A percentile compares a stretch with the other conserved stretches of the same genome.
Conservation (phyloP, 2,113 vertebrate genomes). For the Pampusana beccarii region DNA sequence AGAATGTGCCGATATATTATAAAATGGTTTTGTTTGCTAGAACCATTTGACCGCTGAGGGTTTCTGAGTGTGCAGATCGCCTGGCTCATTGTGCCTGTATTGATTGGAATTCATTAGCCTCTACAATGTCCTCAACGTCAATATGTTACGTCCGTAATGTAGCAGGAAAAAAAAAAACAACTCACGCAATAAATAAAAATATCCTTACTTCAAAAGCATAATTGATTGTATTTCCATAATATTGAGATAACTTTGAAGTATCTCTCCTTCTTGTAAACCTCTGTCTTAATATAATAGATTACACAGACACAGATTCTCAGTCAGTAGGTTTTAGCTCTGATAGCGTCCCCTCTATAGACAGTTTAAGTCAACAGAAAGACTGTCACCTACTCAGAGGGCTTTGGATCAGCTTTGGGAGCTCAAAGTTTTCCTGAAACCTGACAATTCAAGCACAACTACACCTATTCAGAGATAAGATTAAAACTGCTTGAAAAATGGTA, state of each 20-base stretch:
- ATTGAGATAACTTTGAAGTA: constrained; percentile 12
- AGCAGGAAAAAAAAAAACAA: not conserved
- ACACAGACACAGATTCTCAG: not conserved
- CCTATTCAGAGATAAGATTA: constrained; percentile 55
- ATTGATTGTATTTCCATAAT: constrained; percentile 8
- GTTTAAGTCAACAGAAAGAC: constrained; percentile 32
- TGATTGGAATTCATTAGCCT: constrained; percentile 40
- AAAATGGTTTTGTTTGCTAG: constrained; percentile 21
- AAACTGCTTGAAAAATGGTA: constrained; percentile 13
- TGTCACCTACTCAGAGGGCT: constrained; percentile 30
- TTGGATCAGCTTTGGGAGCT: constrained; percentile 29
- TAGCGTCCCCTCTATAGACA: not conserved
- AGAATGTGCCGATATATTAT: not conserved
- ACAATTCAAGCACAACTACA: constrained; percentile 26
- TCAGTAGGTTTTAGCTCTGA: not conserved
- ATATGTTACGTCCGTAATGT: not conserved
- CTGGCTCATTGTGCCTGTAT: not conserved
- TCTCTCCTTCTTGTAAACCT: constrained; percentile 6
- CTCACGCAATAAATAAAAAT: not conserved
- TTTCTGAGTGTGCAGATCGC: not conserved
- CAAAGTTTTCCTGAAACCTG: constrained; percentile 36
- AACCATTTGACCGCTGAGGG: not conserved
- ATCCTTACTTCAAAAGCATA: not conserved
- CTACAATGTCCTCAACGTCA: not conserved
- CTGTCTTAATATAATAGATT: constrained; percentile 6